phyloP scores from a whole-genome alignment of 2,797 vertebrate genomes.

The Hoplostethus atlanticus region DNA sequence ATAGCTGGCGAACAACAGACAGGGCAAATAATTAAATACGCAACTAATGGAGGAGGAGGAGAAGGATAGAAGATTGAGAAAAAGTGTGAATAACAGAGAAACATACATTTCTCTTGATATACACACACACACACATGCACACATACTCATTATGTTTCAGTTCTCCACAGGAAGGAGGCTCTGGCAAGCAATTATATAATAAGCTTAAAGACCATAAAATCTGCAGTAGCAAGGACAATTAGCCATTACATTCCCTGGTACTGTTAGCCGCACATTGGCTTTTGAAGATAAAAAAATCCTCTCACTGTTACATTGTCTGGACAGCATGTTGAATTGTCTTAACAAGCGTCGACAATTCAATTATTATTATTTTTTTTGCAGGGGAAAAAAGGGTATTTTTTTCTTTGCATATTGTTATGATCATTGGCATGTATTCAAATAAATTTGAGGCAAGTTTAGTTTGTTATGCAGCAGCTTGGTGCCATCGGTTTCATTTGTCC shows the following conservation, averaged over 20 bases:
- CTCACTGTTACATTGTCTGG: conserved; percentile 74
- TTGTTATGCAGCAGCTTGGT: conserved; percentile 62
- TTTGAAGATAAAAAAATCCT: conserved; percentile 81
- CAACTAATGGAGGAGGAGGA: conserved; percentile 73
- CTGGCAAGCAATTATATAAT: conserved; percentile 93
- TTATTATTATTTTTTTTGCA: conserved; percentile 59
- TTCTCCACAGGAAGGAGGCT: conserved; percentile 84
- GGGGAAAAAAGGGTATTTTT: conserved; percentile 39
- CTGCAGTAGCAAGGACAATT: conserved; percentile 80
- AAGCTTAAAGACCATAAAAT: conserved; percentile 93
- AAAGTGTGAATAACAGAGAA: conserved; percentile 56
- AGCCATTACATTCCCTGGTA: conserved; percentile 79
- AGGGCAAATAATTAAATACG: conserved; percentile 93
- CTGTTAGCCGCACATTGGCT: conserved; percentile 78
- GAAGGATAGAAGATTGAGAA: conserved; percentile 49
- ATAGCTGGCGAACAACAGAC: conserved; percentile 55
- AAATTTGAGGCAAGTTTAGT: conserved; percentile 67
- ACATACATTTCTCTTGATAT: conserved; percentile 60
- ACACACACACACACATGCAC: conserved; percentile 26
- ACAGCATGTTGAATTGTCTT: conserved; percentile 81
- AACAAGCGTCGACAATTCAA: conserved; percentile 79
- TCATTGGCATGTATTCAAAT: conserved; percentile 60
- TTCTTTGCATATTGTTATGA: conserved; percentile 68
- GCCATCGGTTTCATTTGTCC: conserved; percentile 71
- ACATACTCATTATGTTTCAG: conserved; percentile 79